A percentile compares a stretch with the other conserved stretches of the same genome.
Evolutionary conservation across 2,797 vertebrate species (phyloP).

Genomic region (Silurus aristotelis): DNA sequence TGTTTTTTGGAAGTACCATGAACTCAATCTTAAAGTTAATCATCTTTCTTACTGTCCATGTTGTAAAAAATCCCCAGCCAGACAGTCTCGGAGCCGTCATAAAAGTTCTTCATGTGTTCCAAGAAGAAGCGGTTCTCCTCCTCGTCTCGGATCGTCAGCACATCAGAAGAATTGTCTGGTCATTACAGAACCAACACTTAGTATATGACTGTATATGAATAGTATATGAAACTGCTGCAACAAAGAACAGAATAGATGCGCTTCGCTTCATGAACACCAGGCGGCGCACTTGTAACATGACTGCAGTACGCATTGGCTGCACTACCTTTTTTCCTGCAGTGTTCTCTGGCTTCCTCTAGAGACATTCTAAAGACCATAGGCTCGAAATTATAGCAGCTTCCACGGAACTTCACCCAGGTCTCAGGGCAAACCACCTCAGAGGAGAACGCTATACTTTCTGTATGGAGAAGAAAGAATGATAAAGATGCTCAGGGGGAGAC

Average conservation of each 20-base stretch:
- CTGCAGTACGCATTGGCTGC: background rate
- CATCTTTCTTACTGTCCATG: slow-evolving; percentile 77
- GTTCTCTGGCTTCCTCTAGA: slow-evolving; percentile 82
- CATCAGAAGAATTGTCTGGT: slow-evolving; percentile 79
- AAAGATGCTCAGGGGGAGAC: background rate
- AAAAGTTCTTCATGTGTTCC: slow-evolving; percentile 78
- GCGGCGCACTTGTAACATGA: background rate
- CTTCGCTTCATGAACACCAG: slow-evolving; percentile 5
- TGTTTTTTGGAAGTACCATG: background rate
- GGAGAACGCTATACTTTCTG: slow-evolving; percentile 76
- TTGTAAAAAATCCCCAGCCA: slow-evolving; percentile 86
- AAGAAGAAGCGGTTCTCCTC: slow-evolving; percentile 85
- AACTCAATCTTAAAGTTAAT: background rate
- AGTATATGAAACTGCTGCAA: too few relatives aligned
- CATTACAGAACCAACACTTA: slow-evolving; percentile 43
- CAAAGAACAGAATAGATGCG: background rate
- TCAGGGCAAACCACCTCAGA: slow-evolving; percentile 78
- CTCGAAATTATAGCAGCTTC: slow-evolving; percentile 89
- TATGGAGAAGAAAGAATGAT: background rate
- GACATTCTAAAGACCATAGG: slow-evolving; percentile 77
- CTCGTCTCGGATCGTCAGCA: slow-evolving; percentile 84
- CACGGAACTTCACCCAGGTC: slow-evolving; percentile 87
- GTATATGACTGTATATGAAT: too few relatives aligned
- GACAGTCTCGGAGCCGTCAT: slow-evolving; percentile 76
- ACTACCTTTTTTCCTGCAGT: slow-evolving; percentile 87